A percentile compares a stretch with the other conserved stretches of the same genome.
These are phyloP conservation scores for Neodiprion virginianus DNA, from an alignment of 1,140 invertebrate genomes.

Conservation along the genomic window DNA sequence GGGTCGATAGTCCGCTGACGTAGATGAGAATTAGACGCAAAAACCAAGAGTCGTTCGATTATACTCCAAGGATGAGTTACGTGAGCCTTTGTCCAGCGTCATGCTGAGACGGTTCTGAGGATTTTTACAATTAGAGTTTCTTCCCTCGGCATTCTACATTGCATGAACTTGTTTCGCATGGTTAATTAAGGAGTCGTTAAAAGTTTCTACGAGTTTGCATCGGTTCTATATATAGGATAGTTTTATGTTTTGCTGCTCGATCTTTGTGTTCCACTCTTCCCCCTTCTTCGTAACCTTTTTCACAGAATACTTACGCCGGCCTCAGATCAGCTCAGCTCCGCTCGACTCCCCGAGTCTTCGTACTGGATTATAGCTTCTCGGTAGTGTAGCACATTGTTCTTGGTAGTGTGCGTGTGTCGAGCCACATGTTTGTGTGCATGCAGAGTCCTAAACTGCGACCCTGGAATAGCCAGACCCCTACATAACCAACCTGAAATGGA, in stretches of 20 bases:
- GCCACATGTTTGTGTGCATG: not conserved
- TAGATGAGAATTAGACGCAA: too few species aligned
- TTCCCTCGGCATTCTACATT: not conserved
- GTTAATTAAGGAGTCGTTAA: constrained; percentile 1
- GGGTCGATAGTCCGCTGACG: too few species aligned
- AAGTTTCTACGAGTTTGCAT: not conserved
- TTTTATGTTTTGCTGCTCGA: constrained; percentile 5
- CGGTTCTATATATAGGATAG: not conserved
- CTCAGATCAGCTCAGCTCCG: not conserved
- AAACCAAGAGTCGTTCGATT: too few species aligned
- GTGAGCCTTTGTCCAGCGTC: not conserved
- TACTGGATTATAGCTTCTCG: not conserved
- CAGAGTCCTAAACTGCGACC: not conserved
- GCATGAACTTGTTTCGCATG: not conserved
- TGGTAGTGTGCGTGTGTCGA: not conserved
- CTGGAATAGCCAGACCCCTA: not conserved
- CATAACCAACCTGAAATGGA: not conserved
- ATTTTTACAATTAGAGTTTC: not conserved
- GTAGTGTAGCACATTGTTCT: not conserved
- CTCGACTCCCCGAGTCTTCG: not conserved
- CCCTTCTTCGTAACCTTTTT: not conserved
- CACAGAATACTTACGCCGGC: not conserved
- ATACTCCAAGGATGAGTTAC: not conserved
- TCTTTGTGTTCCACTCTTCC: not conserved
- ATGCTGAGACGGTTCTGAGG: not conserved